Evolutionary conservation across 2,888 invertebrate species (phyloP), one percentile per base, ranked within the genome.

Genomic region (Plebejus anna): DNA sequence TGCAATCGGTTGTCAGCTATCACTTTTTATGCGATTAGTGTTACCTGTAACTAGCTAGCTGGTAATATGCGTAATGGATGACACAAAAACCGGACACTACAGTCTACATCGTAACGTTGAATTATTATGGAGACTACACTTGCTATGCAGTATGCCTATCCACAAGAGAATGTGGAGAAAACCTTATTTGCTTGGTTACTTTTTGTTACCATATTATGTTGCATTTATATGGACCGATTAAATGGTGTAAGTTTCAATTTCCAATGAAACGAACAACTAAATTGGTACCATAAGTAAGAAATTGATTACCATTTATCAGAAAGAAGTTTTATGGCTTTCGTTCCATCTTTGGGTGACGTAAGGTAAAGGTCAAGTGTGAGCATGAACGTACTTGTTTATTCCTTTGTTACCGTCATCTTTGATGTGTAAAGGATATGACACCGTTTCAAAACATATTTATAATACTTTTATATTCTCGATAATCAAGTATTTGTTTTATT

Each of bases 291-390:
- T 72, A 47, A 42, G 13, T 13, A 28, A 42, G 42, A 47, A 42
- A 47, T 42, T 47, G 22, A 72, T 28, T 22, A 72, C 42, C 55
- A 73, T 73, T 73, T 55, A 6, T 51, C 55, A 73, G 73, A 72
- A 51, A 72, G 22, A 47, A 72, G 28, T 42, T 42, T 72, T 73
- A 73, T 55, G 73, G 73, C 73, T 73, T 73, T 73, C 32, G 51
- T 73, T 73, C 73, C 55, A 55, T 73, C 28, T 73, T 28, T 55
- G 51, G 73, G 16, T 66, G 32, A 16, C 66, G 13, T 32, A 36
- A 36, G 66, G 13, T 73, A 55, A 51, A 36, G 6, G 6, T 59
- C n/a, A 22, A 22, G n/a, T 59, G 59, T 59, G 7, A 16, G 55
- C 4, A 7, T 59, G 22, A 59, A 59, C 22, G 59, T 59, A 22